Evolutionary conservation across 2,888 invertebrate genomes (phyloP).

Genomic region (Cheilosia impressa): DNA sequence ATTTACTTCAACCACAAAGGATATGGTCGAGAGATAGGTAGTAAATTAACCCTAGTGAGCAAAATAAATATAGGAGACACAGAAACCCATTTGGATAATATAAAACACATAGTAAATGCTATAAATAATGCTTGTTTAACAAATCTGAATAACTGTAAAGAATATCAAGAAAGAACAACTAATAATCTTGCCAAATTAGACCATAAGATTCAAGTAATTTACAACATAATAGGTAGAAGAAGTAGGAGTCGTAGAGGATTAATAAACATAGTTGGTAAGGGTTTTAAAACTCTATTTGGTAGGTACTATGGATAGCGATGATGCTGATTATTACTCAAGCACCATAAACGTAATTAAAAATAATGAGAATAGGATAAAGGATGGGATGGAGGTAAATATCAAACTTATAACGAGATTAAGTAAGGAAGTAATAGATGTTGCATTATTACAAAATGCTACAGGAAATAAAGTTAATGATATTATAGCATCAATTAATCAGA

Average conservation of each 20-base stretch:
- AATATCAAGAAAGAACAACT: neutral
- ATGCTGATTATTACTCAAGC: conserved; percentile 31
- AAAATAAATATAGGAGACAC: conserved; percentile 8
- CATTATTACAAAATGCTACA: conserved; percentile 3
- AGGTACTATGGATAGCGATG: conserved; percentile 40
- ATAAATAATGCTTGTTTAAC: conserved; percentile 10
- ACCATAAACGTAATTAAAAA: conserved; percentile 11
- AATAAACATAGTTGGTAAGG: conserved; percentile 23
- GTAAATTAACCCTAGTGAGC: conserved; percentile 22
- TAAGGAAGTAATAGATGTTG: conserved; percentile 15
- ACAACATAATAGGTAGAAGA: conserved; percentile 22
- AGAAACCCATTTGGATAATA: conserved; percentile 7
- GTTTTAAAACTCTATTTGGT: conserved; percentile 43
- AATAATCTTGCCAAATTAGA: conserved; percentile 9
- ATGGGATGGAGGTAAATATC: conserved; percentile 39
- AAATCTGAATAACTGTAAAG: conserved; percentile 11
- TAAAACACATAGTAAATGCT: conserved; percentile 18
- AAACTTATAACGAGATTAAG: conserved; percentile 27
- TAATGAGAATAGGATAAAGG: conserved; percentile 45
- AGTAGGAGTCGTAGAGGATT: conserved; percentile 6
- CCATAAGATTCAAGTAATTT: conserved; percentile 22
- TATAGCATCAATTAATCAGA: neutral
- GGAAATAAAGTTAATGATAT: conserved; percentile 19
- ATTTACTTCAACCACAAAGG: conserved; percentile 34
- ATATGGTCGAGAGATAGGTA: conserved; percentile 29